phyloP scores from a whole-genome alignment of 2,888 invertebrate species.

The Aethes cnicana region DNA sequence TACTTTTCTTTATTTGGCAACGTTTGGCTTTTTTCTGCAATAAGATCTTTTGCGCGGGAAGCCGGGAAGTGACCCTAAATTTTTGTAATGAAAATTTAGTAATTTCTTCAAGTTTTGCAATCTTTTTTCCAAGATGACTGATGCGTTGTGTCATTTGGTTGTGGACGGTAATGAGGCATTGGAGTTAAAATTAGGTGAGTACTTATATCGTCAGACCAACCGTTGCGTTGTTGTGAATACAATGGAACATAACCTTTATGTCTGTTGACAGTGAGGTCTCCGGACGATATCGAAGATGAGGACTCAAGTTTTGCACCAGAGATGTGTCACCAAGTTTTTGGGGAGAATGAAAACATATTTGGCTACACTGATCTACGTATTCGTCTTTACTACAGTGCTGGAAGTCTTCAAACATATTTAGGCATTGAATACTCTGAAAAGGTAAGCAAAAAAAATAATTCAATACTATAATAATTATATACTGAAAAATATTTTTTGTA shows the following conservation, averaged over 20 bases:
- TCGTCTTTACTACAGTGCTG: conserved; percentile 90
- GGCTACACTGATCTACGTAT: conserved; percentile 94
- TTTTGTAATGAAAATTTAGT: conserved; percentile 29
- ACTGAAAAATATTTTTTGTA: too few relatives aligned
- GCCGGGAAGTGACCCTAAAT: conserved; percentile 37
- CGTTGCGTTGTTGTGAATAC: background rate
- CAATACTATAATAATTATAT: too few relatives aligned
- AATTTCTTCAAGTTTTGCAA: conserved; percentile 10
- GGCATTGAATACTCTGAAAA: conserved; percentile 88
- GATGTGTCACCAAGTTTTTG: conserved; percentile 97
- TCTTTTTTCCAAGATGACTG: conserved; percentile 62
- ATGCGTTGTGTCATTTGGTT: conserved; percentile 74
- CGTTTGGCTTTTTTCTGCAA: conserved; percentile 14
- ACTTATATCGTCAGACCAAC: conserved; percentile 9
- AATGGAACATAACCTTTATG: conserved; percentile 18
- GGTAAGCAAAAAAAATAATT: conserved; percentile 53
- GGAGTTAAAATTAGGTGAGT: conserved; percentile 79
- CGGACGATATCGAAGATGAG: conserved; percentile 86
- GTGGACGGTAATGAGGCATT: conserved; percentile 82
- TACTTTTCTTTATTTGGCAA: conserved; percentile 6
- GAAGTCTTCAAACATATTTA: conserved; percentile 90
- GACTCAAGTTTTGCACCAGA: conserved; percentile 87
- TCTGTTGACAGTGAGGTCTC: conserved; percentile 78
- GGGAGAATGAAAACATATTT: conserved; percentile 95
- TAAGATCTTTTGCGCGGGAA: conserved; percentile 50